These are phyloP conservation scores for Drosophila aldrichi DNA, from an alignment of 2,888 invertebrate species.

Conservation along the genomic window DNA sequence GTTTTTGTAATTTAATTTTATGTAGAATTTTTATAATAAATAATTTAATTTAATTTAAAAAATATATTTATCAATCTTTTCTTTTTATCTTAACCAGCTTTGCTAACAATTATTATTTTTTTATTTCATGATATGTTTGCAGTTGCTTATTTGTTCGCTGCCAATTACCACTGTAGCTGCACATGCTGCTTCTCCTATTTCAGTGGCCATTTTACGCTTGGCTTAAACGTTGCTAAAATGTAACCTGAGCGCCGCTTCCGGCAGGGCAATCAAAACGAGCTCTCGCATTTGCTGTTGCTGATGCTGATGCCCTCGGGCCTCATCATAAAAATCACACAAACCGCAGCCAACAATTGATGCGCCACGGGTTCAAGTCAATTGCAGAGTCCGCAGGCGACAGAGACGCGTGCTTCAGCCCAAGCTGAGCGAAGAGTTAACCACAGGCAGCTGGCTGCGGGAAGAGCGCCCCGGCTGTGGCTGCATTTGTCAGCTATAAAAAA, in stretches of 20 bases:
- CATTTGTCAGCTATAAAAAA: slow-evolving; percentile 60
- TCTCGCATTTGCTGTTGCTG: slow-evolving; percentile 23
- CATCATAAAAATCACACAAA: slow-evolving; percentile 73
- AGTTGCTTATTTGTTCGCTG: neutral
- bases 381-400: slow-evolving; percentile 55
- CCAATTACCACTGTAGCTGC: slow-evolving; percentile 22
- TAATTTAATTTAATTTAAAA: no score
- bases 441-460: slow-evolving; percentile 28
- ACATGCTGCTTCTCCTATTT: slow-evolving; percentile 26
- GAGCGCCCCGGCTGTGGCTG: slow-evolving; percentile 27
- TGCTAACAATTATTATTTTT: neutral
- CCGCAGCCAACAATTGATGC: slow-evolving; percentile 69
- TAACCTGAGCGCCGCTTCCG: slow-evolving; percentile 70
- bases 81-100: neutral
- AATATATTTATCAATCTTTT: neutral
- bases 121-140: neutral
- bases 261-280: slow-evolving; percentile 68
- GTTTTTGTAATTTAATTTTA: no score
- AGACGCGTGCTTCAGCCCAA: slow-evolving; percentile 33
- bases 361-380: slow-evolving; percentile 76
- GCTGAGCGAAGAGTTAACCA: slow-evolving; percentile 51
- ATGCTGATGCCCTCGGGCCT: slow-evolving; percentile 52
- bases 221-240: slow-evolving; percentile 67
- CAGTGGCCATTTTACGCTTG: slow-evolving; percentile 63
- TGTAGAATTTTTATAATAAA: no score